Base-by-base conservation (phyloP, 1,140 invertebrate species). In the Manduca sexta region DNA sequence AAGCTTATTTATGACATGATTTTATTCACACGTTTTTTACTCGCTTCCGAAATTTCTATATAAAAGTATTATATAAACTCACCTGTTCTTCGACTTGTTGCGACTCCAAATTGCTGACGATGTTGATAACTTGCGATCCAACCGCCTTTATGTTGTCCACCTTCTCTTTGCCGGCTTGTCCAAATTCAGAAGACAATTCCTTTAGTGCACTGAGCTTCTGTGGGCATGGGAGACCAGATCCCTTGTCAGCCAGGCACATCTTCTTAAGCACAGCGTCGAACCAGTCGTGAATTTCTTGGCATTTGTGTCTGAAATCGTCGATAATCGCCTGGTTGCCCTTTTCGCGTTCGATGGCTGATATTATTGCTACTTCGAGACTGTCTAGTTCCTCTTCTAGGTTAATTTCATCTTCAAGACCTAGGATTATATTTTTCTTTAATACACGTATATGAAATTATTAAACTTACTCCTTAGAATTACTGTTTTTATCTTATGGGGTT, bases 21-120 rank as follows among this genome's bases (percentile, higher is more conserved):
- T n/a, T n/a, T n/a, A n/a, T n/a, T n/a, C n/a, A n/a, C n/a, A n/a
- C n/a, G n/a, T n/a, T n/a, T n/a, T n/a, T n/a, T n/a, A n/a, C n/a
- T n/a, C n/a, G n/a, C n/a, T n/a, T n/a, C n/a, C n/a, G n/a, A n/a
- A n/a, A n/a, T n/a, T n/a, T n/a, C n/a, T n/a, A n/a, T n/a, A n/a
- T 29, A 26, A 21, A 52, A 35, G 10, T 17, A 34, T 6, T 29
- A 17, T 14, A 29, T n/a, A 11, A 11, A 76, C 68, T 70, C 75
- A 89, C 88, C 87, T 94, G 93, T 71, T 97, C 96, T 73, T 97
- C 95, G 13, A 97, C 92, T 78, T 97, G 94, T 60, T 97, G 95
- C 0, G 92, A 92, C 76, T 97, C 96, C 33, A 95, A 82, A 77
- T 94, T 95, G 72, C 93, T 95, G 1, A 95, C 92, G 29, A 94